Conservation (phyloP, 2,797 vertebrate species). For the Ispidina lecontei region DNA sequence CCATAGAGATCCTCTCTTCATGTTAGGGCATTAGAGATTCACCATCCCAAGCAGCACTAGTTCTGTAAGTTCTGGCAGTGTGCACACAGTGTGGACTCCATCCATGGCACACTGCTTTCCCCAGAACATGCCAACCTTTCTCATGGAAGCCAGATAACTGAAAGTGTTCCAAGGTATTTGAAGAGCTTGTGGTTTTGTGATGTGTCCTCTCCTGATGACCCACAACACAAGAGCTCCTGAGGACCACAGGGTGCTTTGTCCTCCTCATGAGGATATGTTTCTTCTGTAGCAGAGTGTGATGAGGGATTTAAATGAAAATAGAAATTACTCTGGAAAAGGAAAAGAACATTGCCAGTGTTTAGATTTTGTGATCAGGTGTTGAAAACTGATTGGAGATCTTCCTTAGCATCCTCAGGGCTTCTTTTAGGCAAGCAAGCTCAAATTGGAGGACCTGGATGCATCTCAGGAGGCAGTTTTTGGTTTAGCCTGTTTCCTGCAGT, state of each 20-base stretch:
- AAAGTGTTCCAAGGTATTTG: neutral
- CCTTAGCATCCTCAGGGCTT: neutral
- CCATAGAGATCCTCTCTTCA: neutral
- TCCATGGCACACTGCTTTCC: neutral
- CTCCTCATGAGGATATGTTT: neutral
- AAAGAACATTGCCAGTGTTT: neutral
- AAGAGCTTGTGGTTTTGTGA: neutral
- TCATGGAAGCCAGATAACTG: neutral
- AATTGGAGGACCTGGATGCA: neutral
- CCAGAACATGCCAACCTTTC: neutral
- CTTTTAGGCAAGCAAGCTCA: neutral
- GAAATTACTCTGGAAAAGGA: neutral
- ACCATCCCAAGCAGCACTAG: neutral
- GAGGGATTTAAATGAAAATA: neutral
- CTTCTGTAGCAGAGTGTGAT: accelerated
- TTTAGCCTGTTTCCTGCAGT: neutral
- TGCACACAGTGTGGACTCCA: neutral
- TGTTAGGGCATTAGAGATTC: neutral
- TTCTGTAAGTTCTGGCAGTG: neutral
- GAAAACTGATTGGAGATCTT: neutral
- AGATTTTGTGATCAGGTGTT: neutral
- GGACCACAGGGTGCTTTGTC: neutral
- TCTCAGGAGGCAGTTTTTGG: neutral
- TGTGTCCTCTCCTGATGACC: neutral
- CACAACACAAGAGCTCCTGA: neutral